Conservation (phyloP, 2,888 invertebrate genomes). For the Caprella mutica region DNA sequence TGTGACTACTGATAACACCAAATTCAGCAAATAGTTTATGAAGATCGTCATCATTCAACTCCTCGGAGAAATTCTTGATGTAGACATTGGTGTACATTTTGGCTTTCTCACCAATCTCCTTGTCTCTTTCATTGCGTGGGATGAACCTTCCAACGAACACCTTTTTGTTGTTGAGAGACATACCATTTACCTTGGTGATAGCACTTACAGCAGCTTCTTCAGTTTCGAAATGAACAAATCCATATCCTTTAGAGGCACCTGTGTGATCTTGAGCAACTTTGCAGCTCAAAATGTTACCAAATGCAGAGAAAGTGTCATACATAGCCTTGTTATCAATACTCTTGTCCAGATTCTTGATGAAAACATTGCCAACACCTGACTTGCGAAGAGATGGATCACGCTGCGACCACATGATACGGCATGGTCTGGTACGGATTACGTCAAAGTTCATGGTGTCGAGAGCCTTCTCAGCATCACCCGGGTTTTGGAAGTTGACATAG, state of each 20-base stretch:
- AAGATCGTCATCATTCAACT: constrained; percentile 78
- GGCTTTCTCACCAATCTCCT: constrained; percentile 93
- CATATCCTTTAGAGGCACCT: constrained; percentile 89
- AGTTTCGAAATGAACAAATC: constrained; percentile 97
- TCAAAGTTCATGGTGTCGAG: constrained; percentile 99
- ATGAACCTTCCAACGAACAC: constrained; percentile 97
- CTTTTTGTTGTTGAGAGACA: constrained; percentile 97
- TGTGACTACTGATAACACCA: constrained; percentile 82
- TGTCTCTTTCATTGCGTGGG: constrained; percentile 93
- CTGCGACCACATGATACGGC: constrained; percentile 99
- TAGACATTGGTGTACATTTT: constrained; percentile 96
- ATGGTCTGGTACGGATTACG: constrained; percentile 77
- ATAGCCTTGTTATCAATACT: constrained; percentile 60
- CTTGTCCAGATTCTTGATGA: constrained; percentile 97
- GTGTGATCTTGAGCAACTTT: constrained; percentile 78
- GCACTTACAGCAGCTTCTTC: constrained; percentile 95
- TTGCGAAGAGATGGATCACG: constrained; percentile 95
- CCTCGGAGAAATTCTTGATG: constrained; percentile 96
- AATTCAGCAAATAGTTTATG: constrained; percentile 83
- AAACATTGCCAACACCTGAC: constrained; percentile 98
- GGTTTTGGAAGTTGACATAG: constrained; percentile 99
- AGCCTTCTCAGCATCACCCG: constrained; percentile 97
- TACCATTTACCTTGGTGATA: constrained; percentile 96
- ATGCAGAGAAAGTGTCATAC: constrained; percentile 51
- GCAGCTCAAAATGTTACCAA: constrained; percentile 50